Base-by-base conservation (phyloP, 2,888 invertebrate species). In the Cheilosia vernalis region DNA sequence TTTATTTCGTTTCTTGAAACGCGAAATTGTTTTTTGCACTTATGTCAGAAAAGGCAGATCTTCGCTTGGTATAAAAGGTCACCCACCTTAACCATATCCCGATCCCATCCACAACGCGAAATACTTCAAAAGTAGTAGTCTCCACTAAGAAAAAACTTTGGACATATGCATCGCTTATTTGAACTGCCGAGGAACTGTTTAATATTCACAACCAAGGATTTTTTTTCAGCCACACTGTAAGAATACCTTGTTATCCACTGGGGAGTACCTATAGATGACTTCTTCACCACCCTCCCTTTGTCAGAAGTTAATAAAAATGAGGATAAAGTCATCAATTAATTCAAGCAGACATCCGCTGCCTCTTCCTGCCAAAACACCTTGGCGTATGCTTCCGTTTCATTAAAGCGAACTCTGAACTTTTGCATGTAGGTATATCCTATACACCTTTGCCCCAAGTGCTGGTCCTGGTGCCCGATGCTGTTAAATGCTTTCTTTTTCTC, bases 261-360 rank as follows among this genome's bases (percentile, higher is more conserved):
- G 4, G 21, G 27, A 21, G 19, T 56, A n/a, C n/a, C n/a, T n/a
- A n/a, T n/a, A n/a, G 17, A 17, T 30, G 58, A 42, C 70, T 51
- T 69, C 37, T 49, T 30, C 9, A 3, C 24, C 10, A 47, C 21
- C 63, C 51, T 51, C 64, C 21, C 27, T 30, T 30, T 19, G 27
- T 33, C 30, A 55, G 27, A 70, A 70, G 63, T 70, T 49, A 70
- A 78, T 78, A 63, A 70, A 78, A 70, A 30, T 40, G 15, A 61
- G 27, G 9, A 58, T 37, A 37, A 30, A 56, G 61, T 27, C 64
- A 72, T 56, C 70, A 70, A 79, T 79, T 79, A 70, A 58, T 64
- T 79, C 64, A 70, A 70, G 77, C 77, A 70, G 61, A 78, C 63
- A 69, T 64, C 70, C 78, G 60, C 2, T n/a, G 49, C 21, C 66